Evolutionary conservation across 1,140 invertebrate genomes (phyloP), one percentile per base, ranked within the genome.

Genomic region (Hydropsyche tenuis): DNA sequence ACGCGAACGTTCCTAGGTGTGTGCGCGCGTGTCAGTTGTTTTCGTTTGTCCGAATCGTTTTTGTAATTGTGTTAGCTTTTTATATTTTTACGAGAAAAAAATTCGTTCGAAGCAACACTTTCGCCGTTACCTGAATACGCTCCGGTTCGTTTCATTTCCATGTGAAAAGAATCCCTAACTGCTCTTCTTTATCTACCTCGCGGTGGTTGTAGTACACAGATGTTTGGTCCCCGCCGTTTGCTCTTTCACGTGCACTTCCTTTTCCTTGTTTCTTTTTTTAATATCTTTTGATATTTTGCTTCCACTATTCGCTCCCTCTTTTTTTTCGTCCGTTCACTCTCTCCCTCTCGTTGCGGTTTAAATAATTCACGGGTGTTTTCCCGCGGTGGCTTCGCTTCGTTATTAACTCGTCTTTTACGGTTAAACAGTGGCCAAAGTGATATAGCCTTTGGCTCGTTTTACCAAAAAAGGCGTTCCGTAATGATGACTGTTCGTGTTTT

Each of bases 381-480:
- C 30, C 30, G 30, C 30, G 30, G 30, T 37, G 9, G 9, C 30
- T 37, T 9, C 3, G 30, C 30, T 37, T 4, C 30, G 3, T 4
- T 37, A 37, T 37, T 37, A 37, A 9, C 16, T 18, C 51, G 51
- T 56, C 51, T 60, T 60, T 60, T 25, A 25, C 4, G 56, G 20
- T 60, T 60, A 60, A 60, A 60, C 22, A n/a, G 22, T 20, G 20
- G 14, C 56, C 12, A 6, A 25, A 60, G 22, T 60, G 6, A 56
- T 22, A 56, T 56, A 60, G 56, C 20, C 56, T 60, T 60, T 25
- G 23, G 56, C 56, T 60, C 56, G 56, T 60, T 60, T 60, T 60
- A 60, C 56, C 56, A 60, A 60, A 60, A 60, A 60, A 60, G 56
- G 56, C 20, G 23, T 25, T 23, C 22, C 56, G 56, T 60, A 60